These are phyloP conservation scores for Zaprionus taronus DNA, from an alignment of 1,140 invertebrate species.

Conservation along the genomic window DNA sequence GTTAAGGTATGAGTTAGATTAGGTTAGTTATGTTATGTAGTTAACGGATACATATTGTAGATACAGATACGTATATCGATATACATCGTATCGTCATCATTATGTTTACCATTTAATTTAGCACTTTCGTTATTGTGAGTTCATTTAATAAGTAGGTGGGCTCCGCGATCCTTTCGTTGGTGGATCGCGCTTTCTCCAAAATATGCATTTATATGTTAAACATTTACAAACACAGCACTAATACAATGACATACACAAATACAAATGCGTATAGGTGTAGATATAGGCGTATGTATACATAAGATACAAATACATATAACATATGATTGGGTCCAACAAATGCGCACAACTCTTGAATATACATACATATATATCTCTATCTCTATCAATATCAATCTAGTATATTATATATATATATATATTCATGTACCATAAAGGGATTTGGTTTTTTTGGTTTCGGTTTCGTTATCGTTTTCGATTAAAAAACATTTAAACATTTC, in stretches of 20 bases:
- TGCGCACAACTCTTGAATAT: slow-evolving; percentile 28
- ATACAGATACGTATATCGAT: not conserved
- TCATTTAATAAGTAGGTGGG: slow-evolving; percentile 66
- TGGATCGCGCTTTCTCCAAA: slow-evolving; percentile 1
- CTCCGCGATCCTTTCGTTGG: slow-evolving; percentile 41
- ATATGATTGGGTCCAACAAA: slow-evolving; percentile 45
- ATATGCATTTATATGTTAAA: slow-evolving; percentile 48
- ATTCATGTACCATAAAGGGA: slow-evolving; percentile 16
- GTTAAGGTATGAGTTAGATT: slow-evolving; percentile 37
- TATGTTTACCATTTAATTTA: slow-evolving; percentile 34
- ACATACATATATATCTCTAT: slow-evolving; percentile 15
- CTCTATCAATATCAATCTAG: slow-evolving; percentile 13
- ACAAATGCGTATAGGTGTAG: slow-evolving; percentile 43
- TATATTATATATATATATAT: slow-evolving; percentile 26
- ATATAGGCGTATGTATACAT: slow-evolving; percentile 30
- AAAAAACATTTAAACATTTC: slow-evolving; percentile 83
- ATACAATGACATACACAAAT: slow-evolving; percentile 65
- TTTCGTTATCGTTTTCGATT: slow-evolving; percentile 42
- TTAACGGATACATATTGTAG: not conserved
- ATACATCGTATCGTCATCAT: slow-evolving; percentile 3
- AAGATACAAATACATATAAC: slow-evolving; percentile 35
- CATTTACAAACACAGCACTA: slow-evolving; percentile 78
- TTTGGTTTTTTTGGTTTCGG: slow-evolving; percentile 11
- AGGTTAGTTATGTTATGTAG: slow-evolving; percentile 2
- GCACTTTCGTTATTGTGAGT: slow-evolving; percentile 47